A percentile compares a stretch with the other conserved stretches of the same genome.
Conservation (phyloP, 1,140 invertebrate species). For the Zaprionus capensis region DNA sequence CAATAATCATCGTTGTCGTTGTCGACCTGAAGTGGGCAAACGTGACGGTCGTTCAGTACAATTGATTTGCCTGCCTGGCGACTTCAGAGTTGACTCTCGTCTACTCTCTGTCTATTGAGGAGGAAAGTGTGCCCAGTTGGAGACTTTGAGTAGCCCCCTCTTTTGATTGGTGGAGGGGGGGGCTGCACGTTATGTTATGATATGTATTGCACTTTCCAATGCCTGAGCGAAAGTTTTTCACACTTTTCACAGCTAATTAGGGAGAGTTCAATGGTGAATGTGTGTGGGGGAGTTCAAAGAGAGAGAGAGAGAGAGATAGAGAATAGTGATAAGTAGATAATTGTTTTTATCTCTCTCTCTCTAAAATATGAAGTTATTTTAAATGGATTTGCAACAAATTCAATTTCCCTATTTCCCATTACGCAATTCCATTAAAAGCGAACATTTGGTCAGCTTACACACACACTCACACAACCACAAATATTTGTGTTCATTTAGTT, state of each 20-base stretch:
- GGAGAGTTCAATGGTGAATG: slow-evolving; percentile 18
- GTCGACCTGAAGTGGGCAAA: slow-evolving; percentile 57
- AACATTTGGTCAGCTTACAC: slow-evolving; percentile 21
- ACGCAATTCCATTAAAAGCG: slow-evolving; percentile 12
- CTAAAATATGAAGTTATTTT: background rate
- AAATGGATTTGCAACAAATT: slow-evolving; percentile 3
- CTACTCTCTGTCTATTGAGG: background rate
- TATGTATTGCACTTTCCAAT: slow-evolving; percentile 52
- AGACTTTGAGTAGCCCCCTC: slow-evolving; percentile 2
- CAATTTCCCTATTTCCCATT: slow-evolving; percentile 11
- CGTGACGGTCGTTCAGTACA: slow-evolving; percentile 61
- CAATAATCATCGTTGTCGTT: slow-evolving; percentile 8
- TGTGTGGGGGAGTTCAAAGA: slow-evolving; percentile 18
- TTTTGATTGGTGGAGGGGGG: background rate
- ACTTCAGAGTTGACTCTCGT: background rate
- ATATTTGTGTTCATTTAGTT: slow-evolving; percentile 37
- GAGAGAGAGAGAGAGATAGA: background rate
- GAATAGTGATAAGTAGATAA: background rate
- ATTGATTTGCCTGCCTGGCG: slow-evolving; percentile 58
- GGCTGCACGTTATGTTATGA: slow-evolving; percentile 28
- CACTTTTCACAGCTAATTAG: slow-evolving; percentile 50
- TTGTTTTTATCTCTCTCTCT: background rate
- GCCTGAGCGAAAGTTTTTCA: slow-evolving; percentile 60
- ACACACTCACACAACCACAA: background rate
- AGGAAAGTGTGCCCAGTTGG: slow-evolving; percentile 43